Evolutionary conservation across 2,888 invertebrate species (phyloP).

Genomic region (Ochropleura plecta): DNA sequence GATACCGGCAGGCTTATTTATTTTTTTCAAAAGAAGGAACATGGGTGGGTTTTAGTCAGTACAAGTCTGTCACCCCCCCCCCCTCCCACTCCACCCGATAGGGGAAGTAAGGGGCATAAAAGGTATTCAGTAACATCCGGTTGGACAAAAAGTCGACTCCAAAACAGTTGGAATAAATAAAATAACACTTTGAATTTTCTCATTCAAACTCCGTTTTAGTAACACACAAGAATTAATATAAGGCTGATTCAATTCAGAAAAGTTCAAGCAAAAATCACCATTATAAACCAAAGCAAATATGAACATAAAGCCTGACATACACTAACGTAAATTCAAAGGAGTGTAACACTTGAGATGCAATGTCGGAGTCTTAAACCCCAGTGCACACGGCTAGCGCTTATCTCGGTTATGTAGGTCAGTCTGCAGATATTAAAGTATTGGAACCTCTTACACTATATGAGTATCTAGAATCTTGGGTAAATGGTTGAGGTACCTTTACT

Average conservation of each 20-base stretch:
- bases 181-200: no score
- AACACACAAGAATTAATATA: background rate
- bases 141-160: no score
- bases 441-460: conserved; percentile 58
- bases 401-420: conserved; percentile 73
- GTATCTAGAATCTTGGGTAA: conserved; percentile 47
- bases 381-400: conserved; percentile 61
- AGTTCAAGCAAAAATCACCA: conserved; percentile 1
- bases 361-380: conserved; percentile 54
- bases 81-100: no score
- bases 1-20: no score
- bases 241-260: background rate
- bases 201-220: background rate
- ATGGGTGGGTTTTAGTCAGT: no score
- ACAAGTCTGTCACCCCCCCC: no score
- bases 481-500: background rate
- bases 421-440: conserved; percentile 74
- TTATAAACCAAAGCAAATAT: conserved; percentile 54
- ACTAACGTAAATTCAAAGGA: conserved; percentile 54
- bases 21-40: no score
- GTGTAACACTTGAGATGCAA: conserved; percentile 61
- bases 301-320: conserved; percentile 43
- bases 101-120: no score
- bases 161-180: no score
- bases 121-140: no score